A percentile compares a stretch with the other conserved stretches of the same genome.
These are phyloP conservation scores for Chlorops oryzae DNA, from an alignment of 1,140 invertebrate genomes.

Conservation along the genomic window DNA sequence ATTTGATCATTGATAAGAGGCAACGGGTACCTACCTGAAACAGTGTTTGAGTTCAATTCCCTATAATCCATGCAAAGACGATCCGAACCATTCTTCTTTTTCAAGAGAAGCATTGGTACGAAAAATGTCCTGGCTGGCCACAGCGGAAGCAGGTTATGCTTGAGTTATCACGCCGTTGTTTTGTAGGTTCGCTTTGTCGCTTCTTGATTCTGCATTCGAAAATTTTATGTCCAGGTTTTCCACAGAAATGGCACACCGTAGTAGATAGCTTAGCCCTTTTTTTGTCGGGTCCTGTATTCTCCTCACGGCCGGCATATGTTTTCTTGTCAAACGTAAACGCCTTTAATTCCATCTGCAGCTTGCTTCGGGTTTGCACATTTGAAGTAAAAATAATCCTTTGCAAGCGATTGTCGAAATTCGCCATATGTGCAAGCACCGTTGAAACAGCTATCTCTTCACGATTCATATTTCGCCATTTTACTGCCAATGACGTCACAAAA, in stretches of 20 bases:
- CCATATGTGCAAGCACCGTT: constrained; percentile 8
- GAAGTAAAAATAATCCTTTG: background rate
- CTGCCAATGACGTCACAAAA: constrained; percentile 10
- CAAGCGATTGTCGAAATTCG: constrained; percentile 8
- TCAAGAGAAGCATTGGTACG: constrained; percentile 28
- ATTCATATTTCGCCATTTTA: constrained; percentile 13
- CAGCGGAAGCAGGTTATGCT: background rate
- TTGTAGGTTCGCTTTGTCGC: no score
- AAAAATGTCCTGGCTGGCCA: background rate
- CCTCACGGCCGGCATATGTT: background rate
- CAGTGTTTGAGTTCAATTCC: constrained; percentile 44
- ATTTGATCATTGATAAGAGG: constrained; percentile 48
- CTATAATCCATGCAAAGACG: constrained; percentile 49
- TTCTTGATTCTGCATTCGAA: no score
- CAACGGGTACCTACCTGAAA: constrained; percentile 43
- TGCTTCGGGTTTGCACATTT: constrained; percentile 8
- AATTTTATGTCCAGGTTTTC: no score
- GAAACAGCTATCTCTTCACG: constrained; percentile 16
- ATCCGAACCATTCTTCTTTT: constrained; percentile 48
- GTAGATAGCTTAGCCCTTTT: constrained; percentile 1
- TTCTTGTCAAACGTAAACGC: constrained; percentile 13
- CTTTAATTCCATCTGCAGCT: constrained; percentile 13
- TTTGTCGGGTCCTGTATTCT: background rate
- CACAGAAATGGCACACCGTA: no score
- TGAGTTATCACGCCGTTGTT: background rate